Base-by-base conservation (phyloP, 1,140 invertebrate species). In the Brachionus calyciflorus region DNA sequence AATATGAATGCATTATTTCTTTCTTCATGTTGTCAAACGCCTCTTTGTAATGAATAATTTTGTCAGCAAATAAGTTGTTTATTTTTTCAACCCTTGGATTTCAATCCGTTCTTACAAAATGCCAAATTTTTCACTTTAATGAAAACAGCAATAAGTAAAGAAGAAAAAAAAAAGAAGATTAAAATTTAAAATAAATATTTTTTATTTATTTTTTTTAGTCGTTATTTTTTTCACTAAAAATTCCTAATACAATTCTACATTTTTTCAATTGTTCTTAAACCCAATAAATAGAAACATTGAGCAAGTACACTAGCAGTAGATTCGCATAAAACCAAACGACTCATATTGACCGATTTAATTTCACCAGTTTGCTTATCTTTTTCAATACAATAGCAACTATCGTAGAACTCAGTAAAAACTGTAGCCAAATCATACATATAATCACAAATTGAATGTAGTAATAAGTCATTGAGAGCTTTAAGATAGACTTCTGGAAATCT, bases 361-460 rank as follows among this genome's bases (percentile, higher is more conserved):
- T 92, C 89, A 14, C 90, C 91, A 83, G 81, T 78, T 17, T 78
- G 69, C 70, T 80, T 81, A 65, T 85, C 84, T 78, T 96, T 98
- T 83, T 97, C 92, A 57, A 99, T 90, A 81, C 96, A 98, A 83
- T 99, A 99, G 83, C 97, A 99, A 79, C 88, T 90, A 81, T 98
- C 94, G 85, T 99, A 99, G 84, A 99, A 99, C 82, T 99, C 97
- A 0, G 91, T 90, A 81, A 98, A 99, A 1, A 89, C 88, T 5
- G 90, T 91, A n/a, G 91, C 89, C 48, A 99, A 89, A 80, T 98
- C 94, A 84, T 97, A 99, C 63, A 98, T 87, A 84, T 91, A 97
- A 83, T 98, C 95, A 84, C 97, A 99, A 3, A 99, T 84, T 41
- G 89, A 88, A 83, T 99, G 94, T 26, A 98, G 82, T 73, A 88